A percentile compares a stretch with the other conserved stretches of the same genome.
Evolutionary conservation across 2,113 vertebrate species (phyloP).

Genomic region (Festucalex cinctus): DNA sequence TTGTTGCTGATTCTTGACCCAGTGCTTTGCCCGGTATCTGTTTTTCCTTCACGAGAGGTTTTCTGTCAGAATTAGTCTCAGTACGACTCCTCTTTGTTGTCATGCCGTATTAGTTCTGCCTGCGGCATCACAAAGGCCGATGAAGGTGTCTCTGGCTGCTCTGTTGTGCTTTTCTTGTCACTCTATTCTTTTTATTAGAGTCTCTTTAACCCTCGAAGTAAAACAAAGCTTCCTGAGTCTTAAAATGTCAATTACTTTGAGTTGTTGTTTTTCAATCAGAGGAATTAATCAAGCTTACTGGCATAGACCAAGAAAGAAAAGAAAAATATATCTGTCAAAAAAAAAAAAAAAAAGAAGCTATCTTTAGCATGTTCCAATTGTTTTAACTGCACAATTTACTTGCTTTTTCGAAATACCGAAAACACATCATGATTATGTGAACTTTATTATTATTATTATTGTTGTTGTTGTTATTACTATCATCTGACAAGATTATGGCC

Average conservation of each 20-base stretch:
- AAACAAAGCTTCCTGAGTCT: slow-evolving; percentile 9
- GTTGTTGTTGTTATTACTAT: no score
- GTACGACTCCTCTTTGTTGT: slow-evolving; percentile 54
- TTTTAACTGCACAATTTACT: slow-evolving; percentile 10
- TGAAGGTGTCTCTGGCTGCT: slow-evolving; percentile 69
- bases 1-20: slow-evolving; percentile 32
- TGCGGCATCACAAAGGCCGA: slow-evolving; percentile 62
- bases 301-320: no score
- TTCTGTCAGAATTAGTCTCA: slow-evolving; percentile 33
- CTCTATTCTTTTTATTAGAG: slow-evolving; percentile 17
- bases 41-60: slow-evolving; percentile 29
- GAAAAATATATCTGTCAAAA: no score
- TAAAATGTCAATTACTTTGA: neutral
- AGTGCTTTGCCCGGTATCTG: slow-evolving; percentile 34
- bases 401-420: slow-evolving; percentile 1
- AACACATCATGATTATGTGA: slow-evolving; percentile 27
- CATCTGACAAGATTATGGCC: slow-evolving; percentile 49
- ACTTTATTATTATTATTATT: slow-evolving; percentile 1
- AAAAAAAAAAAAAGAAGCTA: neutral
- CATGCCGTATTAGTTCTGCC: slow-evolving; percentile 66
- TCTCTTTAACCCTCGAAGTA: neutral
- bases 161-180: slow-evolving; percentile 61
- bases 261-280: neutral
- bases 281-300: neutral
- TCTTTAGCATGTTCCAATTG: neutral